Evolutionary conservation across 2,113 vertebrate species (phyloP), one percentile per base, ranked within the genome.

Genomic region (Mustela lutreola): DNA sequence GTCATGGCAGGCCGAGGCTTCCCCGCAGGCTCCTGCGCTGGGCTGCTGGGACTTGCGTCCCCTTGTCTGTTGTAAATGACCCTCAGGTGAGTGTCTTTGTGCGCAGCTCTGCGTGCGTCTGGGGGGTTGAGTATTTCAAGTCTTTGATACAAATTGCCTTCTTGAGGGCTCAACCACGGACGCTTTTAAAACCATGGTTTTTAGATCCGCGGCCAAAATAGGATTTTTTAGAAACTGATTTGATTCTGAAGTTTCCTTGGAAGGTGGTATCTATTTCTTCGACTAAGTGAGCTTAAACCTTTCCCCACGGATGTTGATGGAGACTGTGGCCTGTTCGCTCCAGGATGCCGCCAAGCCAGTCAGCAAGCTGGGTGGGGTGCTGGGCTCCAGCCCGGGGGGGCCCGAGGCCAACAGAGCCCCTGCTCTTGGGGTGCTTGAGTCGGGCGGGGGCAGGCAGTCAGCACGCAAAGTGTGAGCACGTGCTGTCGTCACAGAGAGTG

Each of bases 341-440:
- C 5, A 7, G 70, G 67, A 11, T 0, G 0, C 5, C 22, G 10
- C 9, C 53, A 33, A 63, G 42, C 71, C 39, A 26, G 4, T 26
- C 18, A 58, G 76, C 8, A 19, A 33, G 50, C 56, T 63, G 33
- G 76, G 21, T 2, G 15, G 19, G 88, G 26, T 36, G 62, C 5
- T 0, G 0, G 75, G 22, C 4, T 26, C 36, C 45, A 22, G 33
- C 16, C 21, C 21, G 31, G 94, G 62, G 33, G 7, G 2, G 28
- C 73, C 39, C 4, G 7, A 45, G 36, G 21, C 36, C 9, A 16
- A 11, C 58, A 36, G 58, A 36, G 75, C 1, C n/a, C 16, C 24
- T 50, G 33, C 50, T 39, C 26, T 53, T 4, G 15, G 48, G 42
- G 15, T 1, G 36, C 50, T 24, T 33, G 1, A 0, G 19, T 36